Evolutionary conservation across 2,113 vertebrate genomes (phyloP).

Genomic region (Blennius ocellaris): DNA sequence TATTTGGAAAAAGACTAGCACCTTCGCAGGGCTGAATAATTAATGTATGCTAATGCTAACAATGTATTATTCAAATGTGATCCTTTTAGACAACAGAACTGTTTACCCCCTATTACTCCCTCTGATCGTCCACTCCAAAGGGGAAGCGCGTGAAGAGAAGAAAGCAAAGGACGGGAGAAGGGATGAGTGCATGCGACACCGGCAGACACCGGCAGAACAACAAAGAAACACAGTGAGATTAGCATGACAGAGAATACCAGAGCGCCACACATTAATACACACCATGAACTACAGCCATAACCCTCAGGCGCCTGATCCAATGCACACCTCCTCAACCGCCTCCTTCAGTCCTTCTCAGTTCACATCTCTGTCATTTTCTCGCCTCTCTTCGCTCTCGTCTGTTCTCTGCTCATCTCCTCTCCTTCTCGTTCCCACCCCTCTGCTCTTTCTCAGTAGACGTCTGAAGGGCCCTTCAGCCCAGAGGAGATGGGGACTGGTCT

Average conservation of each 20-base stretch:
- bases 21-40: constrained; percentile 73
- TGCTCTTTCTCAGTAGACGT: constrained; percentile 83
- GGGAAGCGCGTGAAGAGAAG: constrained; percentile 65
- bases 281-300: constrained; percentile 66
- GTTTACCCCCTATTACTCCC: constrained; percentile 77
- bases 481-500: constrained; percentile 74
- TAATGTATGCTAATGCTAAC: constrained; percentile 78
- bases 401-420: constrained; percentile 53
- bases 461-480: constrained; percentile 78
- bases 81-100: constrained; percentile 81
- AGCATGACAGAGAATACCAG: constrained; percentile 79
- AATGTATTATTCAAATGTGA: constrained; percentile 81
- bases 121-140: constrained; percentile 79
- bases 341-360: constrained; percentile 66
- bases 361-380: constrained; percentile 50
- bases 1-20: constrained; percentile 65
- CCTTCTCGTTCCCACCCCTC: constrained; percentile 72
- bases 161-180: constrained; percentile 66
- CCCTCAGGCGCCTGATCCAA: constrained; percentile 63
- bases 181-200: constrained; percentile 71
- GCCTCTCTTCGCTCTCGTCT: constrained; percentile 47
- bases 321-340: constrained; percentile 70
- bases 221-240: constrained; percentile 75
- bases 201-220: constrained; percentile 70
- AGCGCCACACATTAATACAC: constrained; percentile 73